Base-by-base conservation (phyloP, 2,113 vertebrate genomes). In the Salvelinus alpinus region DNA sequence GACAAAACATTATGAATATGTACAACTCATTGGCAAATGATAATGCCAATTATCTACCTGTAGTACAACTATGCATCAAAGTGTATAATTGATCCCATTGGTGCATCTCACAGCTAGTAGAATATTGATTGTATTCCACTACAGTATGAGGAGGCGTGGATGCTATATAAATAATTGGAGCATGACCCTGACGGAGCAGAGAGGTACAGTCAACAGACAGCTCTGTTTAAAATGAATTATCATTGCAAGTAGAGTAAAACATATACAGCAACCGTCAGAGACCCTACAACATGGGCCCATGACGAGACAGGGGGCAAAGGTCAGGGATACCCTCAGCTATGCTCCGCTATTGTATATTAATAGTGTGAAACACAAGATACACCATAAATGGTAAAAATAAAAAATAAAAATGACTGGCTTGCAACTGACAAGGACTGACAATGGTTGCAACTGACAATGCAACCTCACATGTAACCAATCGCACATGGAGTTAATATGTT, bases 121-220 rank as follows among this genome's bases (percentile, higher is more conserved):
- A 85, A 73, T 85, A 86, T 86, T 85, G 51, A 74, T 74, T 66
- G 9, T 44, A 62, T 71, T 83, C 79, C 24, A 14, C n/a, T 48
- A 22, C 68, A 51, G 12, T 24, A 70, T n/a, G 34, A 25, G 44
- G 64, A 74, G 67, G 65, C 48, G 70, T 74, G 70, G 76, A 74
- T 71, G 68, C 77, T 81, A 81, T 84, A 80, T 88, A 79, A 83
- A 78, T 84, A 86, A 84, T 78, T 83, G 78, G 71, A 82, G 79
- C 70, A 44, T 25, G 80, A 72, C 80, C 67, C 66, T 71, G 75
- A 75, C 22, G 13, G 72, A 75, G 76, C 76, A 70, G 78, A 83
- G 81, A 82, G 84, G 69, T 78, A 72, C 20, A 14, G 27, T 73
- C 76, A 78, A 79, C 79, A 82, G 54, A 72, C 24, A 57, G 78